phyloP scores from a whole-genome alignment of 2,888 invertebrate species.

The Pteria penguin region DNA sequence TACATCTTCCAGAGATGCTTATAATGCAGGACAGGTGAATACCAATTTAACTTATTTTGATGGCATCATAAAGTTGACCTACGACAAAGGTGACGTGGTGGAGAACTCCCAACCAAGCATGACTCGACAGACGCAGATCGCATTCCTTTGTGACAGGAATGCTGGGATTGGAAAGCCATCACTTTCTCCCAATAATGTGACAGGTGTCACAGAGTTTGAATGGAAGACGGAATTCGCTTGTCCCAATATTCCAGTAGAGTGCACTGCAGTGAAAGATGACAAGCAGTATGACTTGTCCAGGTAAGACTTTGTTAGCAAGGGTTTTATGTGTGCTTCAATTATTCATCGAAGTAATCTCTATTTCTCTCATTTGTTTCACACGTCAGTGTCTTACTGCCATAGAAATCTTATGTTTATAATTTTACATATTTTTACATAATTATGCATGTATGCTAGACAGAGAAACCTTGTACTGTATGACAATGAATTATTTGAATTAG shows the following conservation, averaged over 20 bases:
- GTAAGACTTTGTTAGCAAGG: no score
- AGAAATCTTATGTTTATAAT: no score
- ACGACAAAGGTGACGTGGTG: conserved; percentile 67
- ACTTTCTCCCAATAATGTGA: conserved; percentile 66
- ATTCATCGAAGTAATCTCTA: no score
- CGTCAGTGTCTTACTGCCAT: no score
- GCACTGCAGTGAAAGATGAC: conserved; percentile 60
- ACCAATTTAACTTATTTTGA: conserved; percentile 71
- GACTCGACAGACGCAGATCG: conserved; percentile 72
- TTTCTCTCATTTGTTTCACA: no score
- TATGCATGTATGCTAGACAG: no score
- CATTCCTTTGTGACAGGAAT: conserved; percentile 75
- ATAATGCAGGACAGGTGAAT: conserved; percentile 64
- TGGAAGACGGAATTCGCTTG: conserved; percentile 74
- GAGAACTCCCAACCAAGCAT: conserved; percentile 64
- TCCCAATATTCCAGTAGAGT: conserved; percentile 67
- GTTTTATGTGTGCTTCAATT: no score
- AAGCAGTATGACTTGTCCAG: conserved; percentile 73
- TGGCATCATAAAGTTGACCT: conserved; percentile 77
- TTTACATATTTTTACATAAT: no score
- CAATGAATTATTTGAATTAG: no score
- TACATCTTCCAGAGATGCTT: conserved; percentile 54
- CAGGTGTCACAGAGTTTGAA: conserved; percentile 68
- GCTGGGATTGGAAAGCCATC: conserved; percentile 73
- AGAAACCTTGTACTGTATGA: no score